Evolutionary conservation across 2,797 vertebrate genomes (phyloP).

Genomic region (Girardinus metallicus): DNA sequence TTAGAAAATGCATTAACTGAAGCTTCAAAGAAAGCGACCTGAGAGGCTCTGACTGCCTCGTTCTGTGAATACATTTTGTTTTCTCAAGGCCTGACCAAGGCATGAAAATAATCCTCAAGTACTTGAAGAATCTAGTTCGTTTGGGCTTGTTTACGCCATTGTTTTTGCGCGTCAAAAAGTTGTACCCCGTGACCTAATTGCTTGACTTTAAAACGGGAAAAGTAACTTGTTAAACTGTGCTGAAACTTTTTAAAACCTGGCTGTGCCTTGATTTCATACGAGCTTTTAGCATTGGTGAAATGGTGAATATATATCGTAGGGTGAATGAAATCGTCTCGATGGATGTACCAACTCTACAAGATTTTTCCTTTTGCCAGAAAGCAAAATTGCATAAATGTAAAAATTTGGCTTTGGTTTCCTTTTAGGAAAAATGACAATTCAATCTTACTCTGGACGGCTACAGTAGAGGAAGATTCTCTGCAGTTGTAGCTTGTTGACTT

Average conservation of each 20-base stretch:
- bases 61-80: constrained; percentile 14
- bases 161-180: background rate
- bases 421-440: background rate
- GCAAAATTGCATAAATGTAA: constrained; percentile 29
- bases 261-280: background rate
- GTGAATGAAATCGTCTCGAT: background rate
- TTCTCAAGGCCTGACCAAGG: background rate
- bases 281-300: background rate
- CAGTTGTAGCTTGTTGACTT: constrained; percentile 4
- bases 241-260: background rate
- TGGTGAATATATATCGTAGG: background rate
- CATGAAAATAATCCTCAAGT: constrained; percentile 12
- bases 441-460: background rate
- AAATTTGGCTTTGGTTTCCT: constrained; percentile 28
- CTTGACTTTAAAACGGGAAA: background rate
- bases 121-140: constrained; percentile 12
- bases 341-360: background rate
- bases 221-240: background rate
- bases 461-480: background rate
- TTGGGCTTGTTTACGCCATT: constrained; percentile 1
- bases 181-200: background rate
- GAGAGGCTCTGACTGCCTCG: constrained; percentile 1
- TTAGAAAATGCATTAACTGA: constrained; percentile 17
- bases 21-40: constrained; percentile 9
- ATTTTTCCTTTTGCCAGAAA: background rate